Evolutionary conservation across 2,113 vertebrate genomes (phyloP).

Genomic region (Cyprinodon tularosa): DNA sequence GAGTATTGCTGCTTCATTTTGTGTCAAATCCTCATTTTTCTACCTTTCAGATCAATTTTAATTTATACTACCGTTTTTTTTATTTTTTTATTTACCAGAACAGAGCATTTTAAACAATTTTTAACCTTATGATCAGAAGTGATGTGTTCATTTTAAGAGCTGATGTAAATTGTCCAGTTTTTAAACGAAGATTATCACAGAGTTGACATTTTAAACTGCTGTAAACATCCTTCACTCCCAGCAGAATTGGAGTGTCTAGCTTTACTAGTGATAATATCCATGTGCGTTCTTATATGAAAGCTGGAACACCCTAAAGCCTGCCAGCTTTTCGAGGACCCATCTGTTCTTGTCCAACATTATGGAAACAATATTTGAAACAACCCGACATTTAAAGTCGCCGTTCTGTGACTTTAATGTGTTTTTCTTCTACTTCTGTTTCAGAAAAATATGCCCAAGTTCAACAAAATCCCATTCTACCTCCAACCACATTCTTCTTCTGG

Average conservation of each 20-base stretch:
- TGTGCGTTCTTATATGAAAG: no score
- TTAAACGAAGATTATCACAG: no score
- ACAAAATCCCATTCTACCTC: conserved; percentile 99
- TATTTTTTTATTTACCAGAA: background rate
- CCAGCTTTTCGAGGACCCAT: no score
- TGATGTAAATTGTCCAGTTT: no score
- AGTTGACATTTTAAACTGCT: no score
- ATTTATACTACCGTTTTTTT: background rate
- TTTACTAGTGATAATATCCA: no score
- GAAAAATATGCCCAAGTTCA: conserved; percentile 99
- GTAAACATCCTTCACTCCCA: no score
- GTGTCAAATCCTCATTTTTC: background rate
- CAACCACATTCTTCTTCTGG: conserved; percentile 98
- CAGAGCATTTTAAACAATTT: background rate
- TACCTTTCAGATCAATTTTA: no score
- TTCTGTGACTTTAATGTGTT: background rate
- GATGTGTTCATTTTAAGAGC: no score
- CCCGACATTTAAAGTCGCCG: background rate
- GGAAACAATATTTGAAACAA: background rate
- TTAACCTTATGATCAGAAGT: no score
- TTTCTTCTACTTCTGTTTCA: conserved; percentile 73
- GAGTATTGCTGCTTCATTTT: conserved; percentile 71
- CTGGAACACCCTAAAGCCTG: no score
- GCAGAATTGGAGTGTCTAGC: no score
- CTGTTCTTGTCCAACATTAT: background rate